Conservation (phyloP, 2,113 vertebrate genomes). For the Solea senegalensis region DNA sequence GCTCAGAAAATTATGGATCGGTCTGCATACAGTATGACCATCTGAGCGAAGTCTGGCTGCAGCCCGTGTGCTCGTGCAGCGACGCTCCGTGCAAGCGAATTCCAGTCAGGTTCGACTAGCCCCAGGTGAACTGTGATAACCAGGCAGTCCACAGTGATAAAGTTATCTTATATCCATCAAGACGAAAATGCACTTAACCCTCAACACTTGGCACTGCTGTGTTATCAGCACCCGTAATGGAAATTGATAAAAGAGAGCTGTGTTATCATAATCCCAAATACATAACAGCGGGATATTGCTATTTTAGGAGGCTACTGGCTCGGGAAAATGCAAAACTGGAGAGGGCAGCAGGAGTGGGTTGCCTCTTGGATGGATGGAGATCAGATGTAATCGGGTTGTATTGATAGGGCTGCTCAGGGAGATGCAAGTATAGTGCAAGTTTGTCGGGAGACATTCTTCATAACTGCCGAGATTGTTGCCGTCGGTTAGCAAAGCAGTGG, state of each 20-base stretch:
- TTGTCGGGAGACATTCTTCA: slow-evolving; percentile 47
- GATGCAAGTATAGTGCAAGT: slow-evolving; percentile 18
- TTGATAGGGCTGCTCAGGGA: slow-evolving; percentile 45
- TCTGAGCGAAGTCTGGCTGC: slow-evolving; percentile 44
- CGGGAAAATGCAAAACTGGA: slow-evolving; percentile 28
- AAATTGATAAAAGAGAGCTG: slow-evolving; percentile 70
- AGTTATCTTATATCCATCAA: slow-evolving; percentile 71
- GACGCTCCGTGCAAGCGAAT: slow-evolving; percentile 40
- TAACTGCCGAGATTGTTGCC: slow-evolving; percentile 59
- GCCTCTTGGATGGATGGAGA: slow-evolving; percentile 43
- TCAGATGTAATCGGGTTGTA: slow-evolving; percentile 59
- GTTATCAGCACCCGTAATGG: slow-evolving; percentile 68
- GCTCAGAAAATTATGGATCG: slow-evolving; percentile 67
- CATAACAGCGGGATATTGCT: slow-evolving; percentile 61
- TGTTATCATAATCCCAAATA: slow-evolving; percentile 75
- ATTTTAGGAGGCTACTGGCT: slow-evolving; percentile 49
- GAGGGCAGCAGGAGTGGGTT: slow-evolving; percentile 41
- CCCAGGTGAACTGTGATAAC: slow-evolving; percentile 72
- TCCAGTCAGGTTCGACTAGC: slow-evolving; percentile 60
- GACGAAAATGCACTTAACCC: slow-evolving; percentile 75
- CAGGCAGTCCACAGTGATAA: slow-evolving; percentile 65
- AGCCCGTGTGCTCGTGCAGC: not conserved
- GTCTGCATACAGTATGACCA: slow-evolving; percentile 37
- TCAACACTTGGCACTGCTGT: slow-evolving; percentile 53
- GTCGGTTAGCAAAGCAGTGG: slow-evolving; percentile 48